phyloP scores from a whole-genome alignment of 1,140 invertebrate species.

The Chrysoperla carnea region DNA sequence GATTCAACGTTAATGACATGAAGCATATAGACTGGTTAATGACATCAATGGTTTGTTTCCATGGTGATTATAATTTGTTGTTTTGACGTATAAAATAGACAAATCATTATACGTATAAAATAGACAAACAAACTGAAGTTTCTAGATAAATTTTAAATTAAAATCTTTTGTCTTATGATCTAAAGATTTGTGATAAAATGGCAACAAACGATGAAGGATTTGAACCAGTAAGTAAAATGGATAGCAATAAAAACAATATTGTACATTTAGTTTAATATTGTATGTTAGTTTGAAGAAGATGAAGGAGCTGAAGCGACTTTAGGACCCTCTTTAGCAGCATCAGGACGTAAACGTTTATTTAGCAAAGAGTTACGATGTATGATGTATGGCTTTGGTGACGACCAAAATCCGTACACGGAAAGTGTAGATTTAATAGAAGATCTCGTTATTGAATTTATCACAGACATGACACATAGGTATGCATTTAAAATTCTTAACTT shows the following conservation, averaged over 20 bases:
- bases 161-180: no score
- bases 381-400: conserved; percentile 99
- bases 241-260: not conserved
- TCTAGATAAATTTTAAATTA: no score
- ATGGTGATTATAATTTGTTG: no score
- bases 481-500: conserved; percentile 6
- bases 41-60: no score
- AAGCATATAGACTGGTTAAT: no score
- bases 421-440: conserved; percentile 96
- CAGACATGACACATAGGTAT: conserved; percentile 76
- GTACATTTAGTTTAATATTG: not conserved
- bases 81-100: no score
- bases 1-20: no score
- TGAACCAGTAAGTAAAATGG: conserved; percentile 10
- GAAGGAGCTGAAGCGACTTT: conserved; percentile 42
- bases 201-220: conserved; percentile 11
- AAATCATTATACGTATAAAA: no score
- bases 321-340: conserved; percentile 33
- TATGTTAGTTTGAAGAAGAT: conserved; percentile 37
- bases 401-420: conserved; percentile 97
- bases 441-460: conserved; percentile 95
- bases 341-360: conserved; percentile 66
- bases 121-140: no score
- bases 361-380: conserved; percentile 90
- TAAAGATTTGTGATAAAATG: conserved; percentile 3